A percentile compares a stretch with the other conserved stretches of the same genome.
Conservation (phyloP, 2,888 invertebrate species). For the Ophion ventricosus region DNA sequence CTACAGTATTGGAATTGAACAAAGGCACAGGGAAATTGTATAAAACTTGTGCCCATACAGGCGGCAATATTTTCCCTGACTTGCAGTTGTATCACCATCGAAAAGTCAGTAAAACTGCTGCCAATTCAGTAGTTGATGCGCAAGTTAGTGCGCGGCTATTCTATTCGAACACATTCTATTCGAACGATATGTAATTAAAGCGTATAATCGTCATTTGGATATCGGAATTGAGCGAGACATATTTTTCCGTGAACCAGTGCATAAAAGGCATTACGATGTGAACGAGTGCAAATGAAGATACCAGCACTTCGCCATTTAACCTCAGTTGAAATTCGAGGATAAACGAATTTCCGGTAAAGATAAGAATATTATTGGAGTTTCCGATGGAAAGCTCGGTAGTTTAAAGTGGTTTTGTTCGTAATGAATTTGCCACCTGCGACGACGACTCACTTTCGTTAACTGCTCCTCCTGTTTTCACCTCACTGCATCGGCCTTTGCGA, state of each 20-base stretch:
- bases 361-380: constrained; percentile 51
- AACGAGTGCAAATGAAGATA: constrained; percentile 1
- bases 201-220: background rate
- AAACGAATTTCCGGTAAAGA: constrained; percentile 48
- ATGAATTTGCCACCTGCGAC: constrained; percentile 7
- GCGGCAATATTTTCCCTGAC: too few relatives aligned
- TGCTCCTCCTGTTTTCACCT: constrained; percentile 13
- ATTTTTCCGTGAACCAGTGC: background rate
- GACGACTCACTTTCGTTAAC: constrained; percentile 28
- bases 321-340: constrained; percentile 45
- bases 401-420: background rate
- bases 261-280: background rate
- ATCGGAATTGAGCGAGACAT: background rate
- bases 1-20: too few relatives aligned
- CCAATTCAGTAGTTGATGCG: too few relatives aligned
- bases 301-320: constrained; percentile 9
- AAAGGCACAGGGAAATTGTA: too few relatives aligned
- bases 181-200: too few relatives aligned
- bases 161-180: too few relatives aligned
- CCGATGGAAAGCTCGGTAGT: constrained; percentile 33
- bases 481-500: background rate
- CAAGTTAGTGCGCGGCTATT: too few relatives aligned
- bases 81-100: too few relatives aligned
- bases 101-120: too few relatives aligned
- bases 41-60: too few relatives aligned